These are phyloP conservation scores for Catharus bicknelli DNA, from an alignment of 2,113 vertebrate genomes.

Conservation along the genomic window DNA sequence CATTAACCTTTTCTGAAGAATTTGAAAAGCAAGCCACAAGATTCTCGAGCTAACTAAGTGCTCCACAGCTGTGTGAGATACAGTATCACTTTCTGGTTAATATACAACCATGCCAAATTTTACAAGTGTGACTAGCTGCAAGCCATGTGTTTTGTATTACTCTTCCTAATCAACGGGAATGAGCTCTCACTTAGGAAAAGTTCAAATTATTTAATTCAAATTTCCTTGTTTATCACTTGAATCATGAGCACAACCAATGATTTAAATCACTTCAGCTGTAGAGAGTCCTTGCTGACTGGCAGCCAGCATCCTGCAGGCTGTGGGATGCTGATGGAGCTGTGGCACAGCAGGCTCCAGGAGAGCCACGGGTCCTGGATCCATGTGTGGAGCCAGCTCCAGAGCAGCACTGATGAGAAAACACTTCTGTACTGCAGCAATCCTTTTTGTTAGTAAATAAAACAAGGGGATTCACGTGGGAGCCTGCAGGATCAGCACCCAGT, in stretches of 20 bases:
- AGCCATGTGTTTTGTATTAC: background rate
- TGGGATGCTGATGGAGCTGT: rapidly evolving
- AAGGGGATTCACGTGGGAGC: rapidly evolving
- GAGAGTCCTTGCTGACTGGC: background rate
- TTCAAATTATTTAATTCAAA: slow-evolving; percentile 38
- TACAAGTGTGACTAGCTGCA: slow-evolving; percentile 1
- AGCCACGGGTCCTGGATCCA: rapidly evolving
- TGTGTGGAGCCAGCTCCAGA: rapidly evolving
- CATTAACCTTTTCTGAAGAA: background rate
- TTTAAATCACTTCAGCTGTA: slow-evolving; percentile 20
- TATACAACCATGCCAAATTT: background rate
- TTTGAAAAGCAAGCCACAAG: background rate
- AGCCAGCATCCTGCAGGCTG: background rate
- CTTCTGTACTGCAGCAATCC: background rate
- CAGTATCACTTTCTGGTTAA: background rate
- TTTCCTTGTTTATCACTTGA: slow-evolving; percentile 25
- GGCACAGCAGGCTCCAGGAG: rapidly evolving
- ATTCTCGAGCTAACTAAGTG: background rate
- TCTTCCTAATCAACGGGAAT: slow-evolving; percentile 2
- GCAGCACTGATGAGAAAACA: background rate
- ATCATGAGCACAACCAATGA: slow-evolving; percentile 1
- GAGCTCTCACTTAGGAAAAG: slow-evolving; percentile 13
- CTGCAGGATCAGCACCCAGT: background rate
- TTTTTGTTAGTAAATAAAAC: background rate
- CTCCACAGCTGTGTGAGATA: background rate